Conservation (phyloP, 1,140 invertebrate genomes). For the Andrena cerasifolii region DNA sequence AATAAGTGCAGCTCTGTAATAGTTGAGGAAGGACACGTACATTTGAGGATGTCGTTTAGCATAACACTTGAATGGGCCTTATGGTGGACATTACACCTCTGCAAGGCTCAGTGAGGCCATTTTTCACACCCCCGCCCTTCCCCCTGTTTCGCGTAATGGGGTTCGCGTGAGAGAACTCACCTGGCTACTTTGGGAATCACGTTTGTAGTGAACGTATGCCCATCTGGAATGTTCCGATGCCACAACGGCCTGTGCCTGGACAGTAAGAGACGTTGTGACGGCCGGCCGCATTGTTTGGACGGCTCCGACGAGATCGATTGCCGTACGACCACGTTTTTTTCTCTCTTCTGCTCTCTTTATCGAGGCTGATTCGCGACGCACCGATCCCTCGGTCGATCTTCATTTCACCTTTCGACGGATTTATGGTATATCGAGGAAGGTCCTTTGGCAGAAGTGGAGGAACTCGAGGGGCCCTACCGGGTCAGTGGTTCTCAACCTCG, state of each 20-base stretch:
- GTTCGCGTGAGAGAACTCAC: conserved; percentile 8
- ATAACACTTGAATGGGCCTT: no score
- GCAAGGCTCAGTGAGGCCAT: conserved; percentile 54
- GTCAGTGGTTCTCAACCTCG: not conserved
- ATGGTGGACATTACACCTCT: no score
- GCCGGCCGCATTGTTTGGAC: conserved; percentile 85
- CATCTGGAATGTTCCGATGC: conserved; percentile 81
- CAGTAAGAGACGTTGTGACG: conserved; percentile 84
- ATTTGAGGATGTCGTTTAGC: no score
- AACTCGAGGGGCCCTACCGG: no score
- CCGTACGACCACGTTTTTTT: conserved; percentile 76
- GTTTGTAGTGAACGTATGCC: conserved; percentile 79
- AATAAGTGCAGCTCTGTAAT: no score
- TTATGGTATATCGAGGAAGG: not conserved
- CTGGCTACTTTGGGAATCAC: conserved; percentile 43
- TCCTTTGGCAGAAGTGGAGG: no score
- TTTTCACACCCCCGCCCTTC: conserved; percentile 28
- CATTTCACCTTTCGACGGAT: no score
- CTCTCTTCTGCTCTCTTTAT: conserved; percentile 21
- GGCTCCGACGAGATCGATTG: conserved; percentile 88
- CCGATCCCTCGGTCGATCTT: not conserved
- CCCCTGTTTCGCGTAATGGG: not conserved
- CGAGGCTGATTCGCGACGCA: not conserved
- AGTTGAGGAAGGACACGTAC: no score
- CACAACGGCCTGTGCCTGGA: conserved; percentile 87